Conservation (phyloP, 2,113 vertebrate species). For the Xerus inauris region DNA sequence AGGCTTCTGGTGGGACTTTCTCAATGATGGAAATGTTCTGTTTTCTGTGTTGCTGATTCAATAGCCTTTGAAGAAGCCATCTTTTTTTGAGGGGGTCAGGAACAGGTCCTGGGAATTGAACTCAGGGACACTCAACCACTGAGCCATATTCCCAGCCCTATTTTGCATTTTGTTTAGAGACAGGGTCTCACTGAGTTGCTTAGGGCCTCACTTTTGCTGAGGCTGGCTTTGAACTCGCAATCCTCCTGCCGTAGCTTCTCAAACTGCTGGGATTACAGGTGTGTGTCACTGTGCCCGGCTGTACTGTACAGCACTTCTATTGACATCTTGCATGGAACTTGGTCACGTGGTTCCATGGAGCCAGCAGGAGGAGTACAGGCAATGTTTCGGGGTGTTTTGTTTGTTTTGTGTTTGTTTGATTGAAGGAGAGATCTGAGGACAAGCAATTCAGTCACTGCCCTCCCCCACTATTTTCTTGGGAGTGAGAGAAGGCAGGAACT, state of each 20-base stretch:
- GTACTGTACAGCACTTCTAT: background rate
- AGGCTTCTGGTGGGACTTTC: background rate
- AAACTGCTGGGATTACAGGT: no score
- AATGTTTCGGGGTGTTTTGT: background rate
- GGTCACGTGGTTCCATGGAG: background rate
- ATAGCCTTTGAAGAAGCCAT: background rate
- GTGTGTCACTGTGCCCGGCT: no score
- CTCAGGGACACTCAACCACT: no score
- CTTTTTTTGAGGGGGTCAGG: no score
- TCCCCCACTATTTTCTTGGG: background rate
- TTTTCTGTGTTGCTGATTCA: background rate
- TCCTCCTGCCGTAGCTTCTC: no score
- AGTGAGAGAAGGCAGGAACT: background rate
- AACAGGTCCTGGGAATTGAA: no score
- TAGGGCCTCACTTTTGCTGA: no score
- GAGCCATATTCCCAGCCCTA: no score
- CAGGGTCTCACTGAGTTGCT: no score
- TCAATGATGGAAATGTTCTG: background rate
- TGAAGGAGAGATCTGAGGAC: background rate
- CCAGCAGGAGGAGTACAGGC: background rate
- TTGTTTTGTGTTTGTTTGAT: background rate
- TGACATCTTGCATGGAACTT: background rate
- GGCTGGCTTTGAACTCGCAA: no score
- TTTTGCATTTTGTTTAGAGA: no score
- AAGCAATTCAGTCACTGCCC: background rate